Conservation (phyloP, 2,888 invertebrate species). For the Beris chalybata region DNA sequence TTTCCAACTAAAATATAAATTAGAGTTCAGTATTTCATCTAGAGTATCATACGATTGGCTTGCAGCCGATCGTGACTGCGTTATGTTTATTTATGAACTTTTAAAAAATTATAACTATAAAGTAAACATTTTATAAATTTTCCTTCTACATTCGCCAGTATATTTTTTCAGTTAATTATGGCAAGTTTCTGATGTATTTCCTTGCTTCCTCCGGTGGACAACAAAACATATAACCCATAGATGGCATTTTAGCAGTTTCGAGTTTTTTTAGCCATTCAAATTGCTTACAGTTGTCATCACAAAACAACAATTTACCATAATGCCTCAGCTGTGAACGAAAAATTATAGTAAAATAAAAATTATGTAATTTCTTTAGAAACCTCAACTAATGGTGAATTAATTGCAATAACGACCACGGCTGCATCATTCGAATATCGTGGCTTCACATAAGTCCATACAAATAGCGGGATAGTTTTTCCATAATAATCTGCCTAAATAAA, state of each 20-base stretch:
- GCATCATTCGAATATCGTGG: neutral
- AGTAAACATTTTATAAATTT: no score
- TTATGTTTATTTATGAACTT: no score
- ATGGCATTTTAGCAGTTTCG: slow-evolving; percentile 6
- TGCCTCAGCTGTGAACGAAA: no score
- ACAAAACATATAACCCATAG: slow-evolving; percentile 15
- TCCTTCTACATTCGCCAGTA: no score
- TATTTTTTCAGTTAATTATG: no score
- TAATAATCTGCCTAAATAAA: neutral
- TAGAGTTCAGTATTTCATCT: no score
- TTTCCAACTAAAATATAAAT: no score
- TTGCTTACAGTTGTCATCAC: neutral
- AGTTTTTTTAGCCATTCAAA: neutral
- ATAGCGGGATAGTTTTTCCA: slow-evolving; percentile 5
- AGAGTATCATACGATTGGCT: no score
- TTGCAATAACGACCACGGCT: neutral
- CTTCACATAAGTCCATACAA: slow-evolving; percentile 21
- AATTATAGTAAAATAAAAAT: no score
- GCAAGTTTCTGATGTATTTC: neutral
- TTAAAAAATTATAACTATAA: no score
- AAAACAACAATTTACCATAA: no score
- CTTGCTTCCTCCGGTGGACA: slow-evolving; percentile 10
- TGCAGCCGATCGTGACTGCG: no score
- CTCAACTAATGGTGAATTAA: slow-evolving; percentile 2
- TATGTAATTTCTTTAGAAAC: neutral